Conservation (phyloP, 2,797 vertebrate species). For the Ammospiza maritima region DNA sequence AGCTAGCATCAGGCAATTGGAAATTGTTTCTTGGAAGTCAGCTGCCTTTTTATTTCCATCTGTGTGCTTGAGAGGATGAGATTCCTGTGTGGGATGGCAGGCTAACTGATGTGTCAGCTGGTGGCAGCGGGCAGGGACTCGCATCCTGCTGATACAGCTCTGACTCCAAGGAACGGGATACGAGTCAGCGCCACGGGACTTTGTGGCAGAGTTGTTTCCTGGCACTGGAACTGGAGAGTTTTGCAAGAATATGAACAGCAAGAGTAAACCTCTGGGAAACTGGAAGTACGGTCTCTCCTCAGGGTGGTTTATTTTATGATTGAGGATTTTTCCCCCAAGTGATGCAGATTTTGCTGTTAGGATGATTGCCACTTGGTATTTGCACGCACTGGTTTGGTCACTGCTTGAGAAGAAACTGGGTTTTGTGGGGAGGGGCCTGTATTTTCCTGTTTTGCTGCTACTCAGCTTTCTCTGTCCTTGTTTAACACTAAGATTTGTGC, state of each 20-base stretch:
- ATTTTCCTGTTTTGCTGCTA: not conserved
- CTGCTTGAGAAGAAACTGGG: not conserved
- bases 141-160: not conserved
- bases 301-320: not conserved
- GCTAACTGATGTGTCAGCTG: not conserved
- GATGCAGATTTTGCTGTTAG: not conserved
- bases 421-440: not conserved
- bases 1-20: not conserved
- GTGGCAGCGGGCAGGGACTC: not conserved
- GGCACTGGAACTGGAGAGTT: not conserved
- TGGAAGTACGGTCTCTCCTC: not conserved
- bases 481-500: not conserved
- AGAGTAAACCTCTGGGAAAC: not conserved
- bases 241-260: not conserved
- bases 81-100: not conserved
- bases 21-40: constrained; percentile 19
- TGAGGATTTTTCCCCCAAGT: not conserved
- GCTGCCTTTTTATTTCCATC: constrained; percentile 53
- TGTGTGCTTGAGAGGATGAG: not conserved
- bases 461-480: not conserved
- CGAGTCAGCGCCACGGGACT: not conserved
- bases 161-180: not conserved
- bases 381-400: not conserved
- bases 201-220: not conserved
- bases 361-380: not conserved